These are phyloP conservation scores for Capitella teleta DNA, from an alignment of 1,140 invertebrate genomes.

Conservation along the genomic window DNA sequence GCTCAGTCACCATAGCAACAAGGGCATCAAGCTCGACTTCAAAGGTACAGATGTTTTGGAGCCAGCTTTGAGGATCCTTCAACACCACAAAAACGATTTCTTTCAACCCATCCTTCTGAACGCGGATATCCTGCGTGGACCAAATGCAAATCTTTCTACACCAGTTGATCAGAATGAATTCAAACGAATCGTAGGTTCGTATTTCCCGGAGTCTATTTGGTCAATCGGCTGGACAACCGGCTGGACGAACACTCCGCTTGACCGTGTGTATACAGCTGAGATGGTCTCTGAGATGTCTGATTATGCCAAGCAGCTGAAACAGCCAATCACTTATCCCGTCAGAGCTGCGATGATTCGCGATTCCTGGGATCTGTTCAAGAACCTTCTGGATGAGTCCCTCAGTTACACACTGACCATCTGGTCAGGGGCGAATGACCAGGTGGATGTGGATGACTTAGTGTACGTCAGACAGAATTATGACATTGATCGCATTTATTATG, in stretches of 20 bases:
- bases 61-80: neutral
- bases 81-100: neutral
- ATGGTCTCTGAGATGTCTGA: neutral
- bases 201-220: neutral
- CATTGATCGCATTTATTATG: neutral
- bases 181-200: neutral
- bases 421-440: neutral
- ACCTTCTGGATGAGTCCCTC: neutral
- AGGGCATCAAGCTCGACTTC: constrained; percentile 80
- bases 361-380: neutral
- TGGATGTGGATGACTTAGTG: neutral
- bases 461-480: neutral
- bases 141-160: neutral
- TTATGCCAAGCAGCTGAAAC: neutral
- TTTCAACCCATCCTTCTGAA: neutral
- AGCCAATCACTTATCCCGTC: neutral
- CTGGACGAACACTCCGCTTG: too few relatives aligned
- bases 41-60: constrained; percentile 59
- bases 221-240: neutral
- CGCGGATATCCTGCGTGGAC: neutral
- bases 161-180: neutral
- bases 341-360: neutral
- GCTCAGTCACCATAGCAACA: constrained; percentile 44
- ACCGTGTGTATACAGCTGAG: neutral
- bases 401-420: neutral